phyloP scores from a whole-genome alignment of 1,140 invertebrate species.

The Drosophila sp. region DNA sequence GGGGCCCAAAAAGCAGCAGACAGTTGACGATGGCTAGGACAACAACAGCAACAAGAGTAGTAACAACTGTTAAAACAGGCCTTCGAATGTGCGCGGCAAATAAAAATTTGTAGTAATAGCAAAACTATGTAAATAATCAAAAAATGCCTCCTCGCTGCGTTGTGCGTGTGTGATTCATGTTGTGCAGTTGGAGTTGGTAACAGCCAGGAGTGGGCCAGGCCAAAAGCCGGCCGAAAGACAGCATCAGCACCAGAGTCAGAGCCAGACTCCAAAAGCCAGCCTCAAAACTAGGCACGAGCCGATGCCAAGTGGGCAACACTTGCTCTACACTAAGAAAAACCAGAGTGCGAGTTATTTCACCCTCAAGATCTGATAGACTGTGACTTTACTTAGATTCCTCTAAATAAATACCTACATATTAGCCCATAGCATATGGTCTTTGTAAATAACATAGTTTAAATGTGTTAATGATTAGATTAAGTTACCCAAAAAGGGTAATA shows the following conservation, averaged over 20 bases:
- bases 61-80: constrained; percentile 31
- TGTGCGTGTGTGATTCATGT: constrained; percentile 82
- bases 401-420: too few relatives aligned
- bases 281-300: constrained; percentile 76
- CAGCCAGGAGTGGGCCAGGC: constrained; percentile 57
- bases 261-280: too few relatives aligned
- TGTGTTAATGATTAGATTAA: too few relatives aligned
- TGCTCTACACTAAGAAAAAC: constrained; percentile 27
- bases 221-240: constrained; percentile 40
- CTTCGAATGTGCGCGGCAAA: constrained; percentile 62
- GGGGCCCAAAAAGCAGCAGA: constrained; percentile 51
- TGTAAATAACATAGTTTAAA: too few relatives aligned
- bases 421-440: too few relatives aligned
- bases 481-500: too few relatives aligned
- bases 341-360: too few relatives aligned
- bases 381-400: too few relatives aligned
- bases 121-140: constrained; percentile 84
- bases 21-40: constrained; percentile 57
- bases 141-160: constrained; percentile 56
- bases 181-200: constrained; percentile 47
- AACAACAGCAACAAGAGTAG: constrained; percentile 18
- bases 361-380: too few relatives aligned
- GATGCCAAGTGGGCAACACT: constrained; percentile 69
- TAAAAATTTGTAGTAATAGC: constrained; percentile 84
- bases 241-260: neutral